These are phyloP conservation scores for Bubalus kerabau DNA, from an alignment of 2,113 vertebrate species.

Conservation along the genomic window DNA sequence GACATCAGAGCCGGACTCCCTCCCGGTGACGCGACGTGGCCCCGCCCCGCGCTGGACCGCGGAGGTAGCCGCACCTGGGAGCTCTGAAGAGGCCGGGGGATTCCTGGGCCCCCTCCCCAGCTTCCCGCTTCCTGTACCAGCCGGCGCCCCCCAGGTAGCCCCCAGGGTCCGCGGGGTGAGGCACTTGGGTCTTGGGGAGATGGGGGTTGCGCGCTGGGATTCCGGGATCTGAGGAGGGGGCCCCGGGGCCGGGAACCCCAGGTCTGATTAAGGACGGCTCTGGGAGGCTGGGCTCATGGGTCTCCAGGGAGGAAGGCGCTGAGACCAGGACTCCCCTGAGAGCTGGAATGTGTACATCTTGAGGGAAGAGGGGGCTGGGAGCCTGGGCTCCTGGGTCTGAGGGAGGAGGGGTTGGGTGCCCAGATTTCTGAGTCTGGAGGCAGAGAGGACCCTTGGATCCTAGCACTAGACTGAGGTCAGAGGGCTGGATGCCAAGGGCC, in stretches of 20 bases:
- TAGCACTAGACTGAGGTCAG: background rate
- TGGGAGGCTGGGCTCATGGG: background rate
- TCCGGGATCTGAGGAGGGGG: too few species aligned
- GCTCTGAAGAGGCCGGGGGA: background rate
- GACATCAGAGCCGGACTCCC: slow-evolving; percentile 48
- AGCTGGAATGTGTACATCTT: background rate
- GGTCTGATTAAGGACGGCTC: background rate
- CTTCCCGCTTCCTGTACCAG: background rate
- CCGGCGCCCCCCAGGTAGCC: slow-evolving; percentile 39
- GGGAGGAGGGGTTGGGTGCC: background rate
- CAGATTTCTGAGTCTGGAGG: background rate
- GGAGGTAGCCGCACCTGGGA: slow-evolving; percentile 57
- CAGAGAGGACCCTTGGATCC: background rate
- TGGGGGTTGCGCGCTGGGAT: background rate
- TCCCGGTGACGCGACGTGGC: slow-evolving; percentile 38
- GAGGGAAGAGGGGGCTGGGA: too few species aligned
- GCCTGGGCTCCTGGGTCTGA: background rate
- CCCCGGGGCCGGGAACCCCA: background rate
- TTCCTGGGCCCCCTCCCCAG: background rate
- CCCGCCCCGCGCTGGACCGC: slow-evolving; percentile 60
- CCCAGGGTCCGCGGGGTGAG: background rate
- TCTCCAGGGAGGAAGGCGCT: background rate
- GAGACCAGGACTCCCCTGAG: background rate
- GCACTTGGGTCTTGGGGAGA: background rate
- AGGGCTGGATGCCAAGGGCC: background rate